Conservation (phyloP, 1,140 invertebrate species). For the Aplysia californica region DNA sequence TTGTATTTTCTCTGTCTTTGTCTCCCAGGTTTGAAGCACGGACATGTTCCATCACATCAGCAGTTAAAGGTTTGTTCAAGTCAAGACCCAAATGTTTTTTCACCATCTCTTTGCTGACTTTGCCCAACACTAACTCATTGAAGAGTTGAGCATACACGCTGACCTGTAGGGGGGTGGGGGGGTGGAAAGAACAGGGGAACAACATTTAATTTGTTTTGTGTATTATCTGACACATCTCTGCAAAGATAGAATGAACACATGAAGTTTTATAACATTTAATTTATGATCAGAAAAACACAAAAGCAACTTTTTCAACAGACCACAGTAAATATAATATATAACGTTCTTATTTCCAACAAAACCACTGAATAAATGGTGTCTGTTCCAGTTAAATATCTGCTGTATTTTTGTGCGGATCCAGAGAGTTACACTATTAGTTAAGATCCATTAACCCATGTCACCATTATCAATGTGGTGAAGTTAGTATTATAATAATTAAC, state of each 20-base stretch:
- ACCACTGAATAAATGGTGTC: too few species aligned
- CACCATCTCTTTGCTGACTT: slow-evolving; percentile 15
- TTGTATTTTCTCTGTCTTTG: not conserved
- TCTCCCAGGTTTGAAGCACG: not conserved
- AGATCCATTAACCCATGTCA: too few species aligned
- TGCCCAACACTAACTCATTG: slow-evolving; percentile 16
- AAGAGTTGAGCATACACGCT: slow-evolving; percentile 24
- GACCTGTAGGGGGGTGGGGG: not conserved
- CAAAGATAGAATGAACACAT: not conserved
- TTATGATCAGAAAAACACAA: not conserved
- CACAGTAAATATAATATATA: not conserved
- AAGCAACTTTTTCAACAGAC: not conserved
- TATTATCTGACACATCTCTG: not conserved
- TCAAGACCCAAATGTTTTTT: not conserved
- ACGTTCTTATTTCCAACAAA: not conserved
- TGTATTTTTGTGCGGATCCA: too few species aligned
- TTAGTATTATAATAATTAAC: too few species aligned
- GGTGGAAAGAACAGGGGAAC: too few species aligned
- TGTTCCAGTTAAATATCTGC: too few species aligned
- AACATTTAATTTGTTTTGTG: not conserved
- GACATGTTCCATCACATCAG: not conserved
- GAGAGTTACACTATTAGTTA: too few species aligned
- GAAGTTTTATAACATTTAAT: not conserved
- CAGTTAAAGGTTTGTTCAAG: not conserved
- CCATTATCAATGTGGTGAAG: too few species aligned